Evolutionary conservation across 2,113 vertebrate species (phyloP), one percentile per base, ranked within the genome.

Genomic region (Zosterops hypoxanthus): DNA sequence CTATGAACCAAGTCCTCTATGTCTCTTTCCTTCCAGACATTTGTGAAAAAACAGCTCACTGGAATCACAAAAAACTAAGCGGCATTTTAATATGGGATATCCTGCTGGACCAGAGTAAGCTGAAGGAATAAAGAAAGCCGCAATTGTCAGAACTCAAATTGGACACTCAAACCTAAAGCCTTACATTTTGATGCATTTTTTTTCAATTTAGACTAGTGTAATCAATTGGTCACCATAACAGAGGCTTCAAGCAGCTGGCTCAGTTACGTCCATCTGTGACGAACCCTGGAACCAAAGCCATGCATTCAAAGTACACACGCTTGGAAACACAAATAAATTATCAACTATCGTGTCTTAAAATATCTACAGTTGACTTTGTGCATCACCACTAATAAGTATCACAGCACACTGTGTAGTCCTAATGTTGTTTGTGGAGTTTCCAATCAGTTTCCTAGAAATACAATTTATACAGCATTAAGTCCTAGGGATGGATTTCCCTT

Each of bases 21-120:
- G 92, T 34, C 92, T 94, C 80, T 94, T 90, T 89, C 69, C 39
- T 96, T 96, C 93, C 95, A 96, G 93, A 95, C 72, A 72, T 93
- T 93, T 96, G 86, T 96, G 46, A 93, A 96, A 96, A 95, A 94
- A 75, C 65, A 90, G 49, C 41, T 90, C 86, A 84, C 72, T 93
- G 85, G 86, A 94, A 95, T 94, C 95, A 90, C 95, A 96, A 95
- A 86, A 96, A 95, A 93, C 82, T 5, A 25, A 93, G 72, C 76
- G 88, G 71, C 24, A 90, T 75, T 94, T 92, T 95, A 95, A 95
- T 93, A 93, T 0, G 80, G 86, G 95, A 96, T 94, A 96, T 96
- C 76, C 82, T 96, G 93, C 94, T 1, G 90, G 95, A 96, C 92
- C 93, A 95, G 89, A 46, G 8, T 1, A 49, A 95, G 86, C 83